A percentile compares a stretch with the other conserved stretches of the same genome.
Evolutionary conservation across 2,113 vertebrate genomes (phyloP).

Genomic region (Paraplagusia blochii): DNA sequence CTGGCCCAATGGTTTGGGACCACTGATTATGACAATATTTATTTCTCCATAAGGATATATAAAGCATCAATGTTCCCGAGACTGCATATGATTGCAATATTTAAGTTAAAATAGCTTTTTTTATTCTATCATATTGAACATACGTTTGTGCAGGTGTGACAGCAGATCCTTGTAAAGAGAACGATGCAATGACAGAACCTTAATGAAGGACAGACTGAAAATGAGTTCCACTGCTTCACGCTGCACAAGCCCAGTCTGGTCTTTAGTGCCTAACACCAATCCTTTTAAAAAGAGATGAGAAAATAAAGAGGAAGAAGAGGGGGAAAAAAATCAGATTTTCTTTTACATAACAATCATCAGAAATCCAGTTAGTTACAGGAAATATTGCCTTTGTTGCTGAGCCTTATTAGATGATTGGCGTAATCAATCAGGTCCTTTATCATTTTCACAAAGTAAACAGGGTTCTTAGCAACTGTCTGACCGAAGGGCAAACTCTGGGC

Average conservation of each 20-base stretch:
- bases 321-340: neutral
- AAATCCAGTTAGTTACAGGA: neutral
- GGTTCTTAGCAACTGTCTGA: slow-evolving; percentile 81
- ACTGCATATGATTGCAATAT: too few relatives aligned
- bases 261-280: slow-evolving; percentile 36
- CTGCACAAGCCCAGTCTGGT: slow-evolving; percentile 53
- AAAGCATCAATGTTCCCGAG: too few relatives aligned
- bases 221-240: slow-evolving; percentile 72
- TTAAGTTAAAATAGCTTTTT: too few relatives aligned
- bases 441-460: slow-evolving; percentile 79
- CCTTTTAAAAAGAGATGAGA: slow-evolving; percentile 31
- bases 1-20: too few relatives aligned
- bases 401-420: slow-evolving; percentile 67
- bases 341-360: neutral
- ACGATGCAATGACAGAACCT: slow-evolving; percentile 56
- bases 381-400: slow-evolving; percentile 79
- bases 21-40: too few relatives aligned
- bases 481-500: slow-evolving; percentile 84
- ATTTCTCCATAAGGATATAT: too few relatives aligned
- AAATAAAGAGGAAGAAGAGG: neutral
- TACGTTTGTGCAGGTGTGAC: slow-evolving; percentile 64
- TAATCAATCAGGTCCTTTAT: slow-evolving; percentile 76
- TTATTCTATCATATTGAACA: too few relatives aligned
- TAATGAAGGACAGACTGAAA: slow-evolving; percentile 71
- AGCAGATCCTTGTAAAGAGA: slow-evolving; percentile 58